Evolutionary conservation across 2,797 vertebrate genomes (phyloP).

Genomic region (Pelodytes ibericus): DNA sequence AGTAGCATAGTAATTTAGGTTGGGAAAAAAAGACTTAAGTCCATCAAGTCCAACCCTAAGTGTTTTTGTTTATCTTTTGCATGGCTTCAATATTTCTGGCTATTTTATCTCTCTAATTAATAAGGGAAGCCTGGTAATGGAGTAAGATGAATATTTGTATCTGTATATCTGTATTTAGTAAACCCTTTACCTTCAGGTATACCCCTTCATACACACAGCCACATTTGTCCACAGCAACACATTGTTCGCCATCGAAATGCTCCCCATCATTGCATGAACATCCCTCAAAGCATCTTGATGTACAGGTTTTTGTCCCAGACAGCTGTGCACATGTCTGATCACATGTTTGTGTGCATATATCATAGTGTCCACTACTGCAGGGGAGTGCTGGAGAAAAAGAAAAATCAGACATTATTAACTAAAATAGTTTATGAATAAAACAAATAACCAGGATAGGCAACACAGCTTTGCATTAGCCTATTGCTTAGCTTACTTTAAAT

Average conservation of each 20-base stretch:
- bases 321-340: conserved; percentile 63
- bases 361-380: conserved; percentile 72
- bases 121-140: no score
- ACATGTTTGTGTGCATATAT: conserved; percentile 69
- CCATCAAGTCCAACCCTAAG: no score
- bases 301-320: conserved; percentile 59
- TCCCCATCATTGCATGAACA: conserved; percentile 71
- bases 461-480: no score
- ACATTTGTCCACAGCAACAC: conserved; percentile 67
- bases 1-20: no score
- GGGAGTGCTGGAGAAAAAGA: conserved; percentile 55
- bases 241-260: conserved; percentile 65
- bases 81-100: no score
- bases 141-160: no score
- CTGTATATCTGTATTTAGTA: not conserved
- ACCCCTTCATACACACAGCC: conserved; percentile 65
- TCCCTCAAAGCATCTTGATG: conserved; percentile 69
- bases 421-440: no score
- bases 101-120: no score
- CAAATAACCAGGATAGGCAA: no score
- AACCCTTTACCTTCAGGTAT: conserved; percentile 54
- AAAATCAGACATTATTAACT: conserved; percentile 11
- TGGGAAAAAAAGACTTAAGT: no score
- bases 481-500: no score
- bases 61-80: no score